These are phyloP conservation scores for Glossosoma conforme DNA, from an alignment of 1,140 invertebrate species.

Conservation along the genomic window DNA sequence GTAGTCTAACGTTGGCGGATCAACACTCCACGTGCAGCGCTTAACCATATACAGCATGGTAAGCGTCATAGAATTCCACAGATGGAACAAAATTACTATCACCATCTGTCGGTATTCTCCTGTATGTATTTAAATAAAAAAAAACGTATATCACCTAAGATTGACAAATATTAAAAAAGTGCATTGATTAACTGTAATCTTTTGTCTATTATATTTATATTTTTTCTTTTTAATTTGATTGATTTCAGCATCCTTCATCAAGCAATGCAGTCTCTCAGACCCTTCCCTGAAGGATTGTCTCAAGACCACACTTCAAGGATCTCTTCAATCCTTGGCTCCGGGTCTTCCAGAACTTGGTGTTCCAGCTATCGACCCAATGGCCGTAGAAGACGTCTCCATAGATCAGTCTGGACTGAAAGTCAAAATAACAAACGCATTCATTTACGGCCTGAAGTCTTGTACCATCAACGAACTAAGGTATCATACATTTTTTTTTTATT, in stretches of 20 bases:
- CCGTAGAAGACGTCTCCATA: conserved; percentile 10
- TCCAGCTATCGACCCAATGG: conserved; percentile 19
- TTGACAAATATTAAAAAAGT: too few species aligned
- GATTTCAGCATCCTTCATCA: conserved; percentile 24
- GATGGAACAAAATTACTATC: too few species aligned
- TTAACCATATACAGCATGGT: too few species aligned
- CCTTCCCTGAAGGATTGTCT: conserved; percentile 13
- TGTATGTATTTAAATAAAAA: too few species aligned
- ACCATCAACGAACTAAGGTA: conserved; percentile 25
- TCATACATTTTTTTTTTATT: conserved; percentile 1
- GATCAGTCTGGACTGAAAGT: conserved; percentile 23
- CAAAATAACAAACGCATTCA: conserved; percentile 9
- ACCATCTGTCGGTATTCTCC: too few species aligned
- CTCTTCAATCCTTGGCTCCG: conserved; percentile 9
- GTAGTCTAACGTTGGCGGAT: too few species aligned
- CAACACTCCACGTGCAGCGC: too few species aligned
- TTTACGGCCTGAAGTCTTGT: conserved; percentile 16
- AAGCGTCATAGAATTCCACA: too few species aligned
- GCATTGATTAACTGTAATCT: too few species aligned
- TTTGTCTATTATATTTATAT: too few species aligned
- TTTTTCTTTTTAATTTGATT: too few species aligned
- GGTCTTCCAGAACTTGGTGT: conserved; percentile 19
- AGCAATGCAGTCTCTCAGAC: conserved; percentile 19
- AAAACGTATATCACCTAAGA: too few species aligned
- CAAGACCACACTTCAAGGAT: conserved; percentile 9